Percentiles rank a stretch among this genome's conserved stretches.
Evolutionary conservation across 1,140 invertebrate genomes (phyloP).

Genomic region (Pomacea maculata): DNA sequence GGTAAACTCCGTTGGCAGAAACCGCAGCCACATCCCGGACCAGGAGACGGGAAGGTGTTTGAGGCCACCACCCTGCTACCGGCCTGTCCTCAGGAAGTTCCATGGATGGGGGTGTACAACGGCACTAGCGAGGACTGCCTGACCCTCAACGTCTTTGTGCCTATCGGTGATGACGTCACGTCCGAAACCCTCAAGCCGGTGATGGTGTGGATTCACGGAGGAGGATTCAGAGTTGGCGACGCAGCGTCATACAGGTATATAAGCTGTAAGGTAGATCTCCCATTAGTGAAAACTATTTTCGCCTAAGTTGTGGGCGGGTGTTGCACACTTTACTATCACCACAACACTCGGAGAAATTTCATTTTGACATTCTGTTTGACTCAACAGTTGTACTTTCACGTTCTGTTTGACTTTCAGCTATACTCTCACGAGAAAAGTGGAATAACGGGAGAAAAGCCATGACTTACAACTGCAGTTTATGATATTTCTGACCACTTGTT

Average conservation of each 20-base stretch:
- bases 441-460: too few species aligned
- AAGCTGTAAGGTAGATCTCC: too few species aligned
- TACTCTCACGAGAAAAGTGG: too few species aligned
- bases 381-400: too few species aligned
- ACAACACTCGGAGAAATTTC: too few species aligned
- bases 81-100: constrained; percentile 7
- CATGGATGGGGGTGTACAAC: neutral
- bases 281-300: too few species aligned
- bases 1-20: constrained; percentile 22
- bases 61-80: neutral
- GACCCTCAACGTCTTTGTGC: neutral
- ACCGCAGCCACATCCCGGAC: constrained; percentile 12
- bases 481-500: too few species aligned
- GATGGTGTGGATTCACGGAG: constrained; percentile 12
- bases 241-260: constrained; percentile 6
- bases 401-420: too few species aligned
- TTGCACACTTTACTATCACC: too few species aligned
- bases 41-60: constrained; percentile 8
- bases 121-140: constrained; percentile 9
- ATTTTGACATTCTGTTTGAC: too few species aligned
- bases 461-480: too few species aligned
- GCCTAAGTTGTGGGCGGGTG: too few species aligned
- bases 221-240: constrained; percentile 4
- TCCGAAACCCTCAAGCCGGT: neutral
- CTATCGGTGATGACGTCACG: neutral